These are phyloP conservation scores for Acronicta aceris DNA, from an alignment of 2,888 invertebrate species.

Conservation along the genomic window DNA sequence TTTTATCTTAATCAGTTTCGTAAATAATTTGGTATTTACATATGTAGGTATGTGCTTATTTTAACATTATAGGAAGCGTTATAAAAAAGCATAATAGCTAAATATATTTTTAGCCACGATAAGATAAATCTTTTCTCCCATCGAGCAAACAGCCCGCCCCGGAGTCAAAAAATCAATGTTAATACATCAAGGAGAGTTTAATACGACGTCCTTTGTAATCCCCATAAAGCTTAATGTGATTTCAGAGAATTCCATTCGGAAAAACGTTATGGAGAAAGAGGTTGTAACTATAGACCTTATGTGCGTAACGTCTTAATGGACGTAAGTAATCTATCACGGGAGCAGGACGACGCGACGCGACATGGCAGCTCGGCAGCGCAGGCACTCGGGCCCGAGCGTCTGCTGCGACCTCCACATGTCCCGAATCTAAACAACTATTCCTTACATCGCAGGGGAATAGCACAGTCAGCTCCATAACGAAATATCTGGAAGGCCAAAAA, in stretches of 20 bases:
- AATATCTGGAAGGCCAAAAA: slow-evolving; percentile 56
- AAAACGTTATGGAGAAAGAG: slow-evolving; percentile 31
- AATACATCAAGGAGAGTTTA: slow-evolving; percentile 50
- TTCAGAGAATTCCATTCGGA: slow-evolving; percentile 29
- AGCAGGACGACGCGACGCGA: slow-evolving; percentile 10
- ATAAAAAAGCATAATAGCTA: no score
- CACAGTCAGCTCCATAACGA: slow-evolving; percentile 49
- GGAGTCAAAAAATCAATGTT: slow-evolving; percentile 52
- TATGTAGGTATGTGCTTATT: no score
- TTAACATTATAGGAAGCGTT: no score
- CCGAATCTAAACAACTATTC: slow-evolving; percentile 56
- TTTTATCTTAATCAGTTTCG: no score
- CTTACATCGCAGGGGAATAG: slow-evolving; percentile 56
- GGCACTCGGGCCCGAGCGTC: slow-evolving; percentile 7
- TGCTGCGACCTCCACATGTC: slow-evolving; percentile 51
- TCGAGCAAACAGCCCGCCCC: slow-evolving; percentile 39
- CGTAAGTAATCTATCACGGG: slow-evolving; percentile 57
- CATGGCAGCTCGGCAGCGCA: slow-evolving; percentile 13
- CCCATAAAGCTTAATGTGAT: slow-evolving; percentile 49
- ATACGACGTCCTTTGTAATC: slow-evolving; percentile 53
- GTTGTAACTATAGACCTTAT: slow-evolving; percentile 24
- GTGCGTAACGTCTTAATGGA: slow-evolving; percentile 57
- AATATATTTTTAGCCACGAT: slow-evolving; percentile 15
- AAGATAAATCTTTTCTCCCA: slow-evolving; percentile 25
- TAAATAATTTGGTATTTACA: neutral